These are phyloP conservation scores for Ispidina lecontei DNA, from an alignment of 2,797 vertebrate species.

Conservation along the genomic window DNA sequence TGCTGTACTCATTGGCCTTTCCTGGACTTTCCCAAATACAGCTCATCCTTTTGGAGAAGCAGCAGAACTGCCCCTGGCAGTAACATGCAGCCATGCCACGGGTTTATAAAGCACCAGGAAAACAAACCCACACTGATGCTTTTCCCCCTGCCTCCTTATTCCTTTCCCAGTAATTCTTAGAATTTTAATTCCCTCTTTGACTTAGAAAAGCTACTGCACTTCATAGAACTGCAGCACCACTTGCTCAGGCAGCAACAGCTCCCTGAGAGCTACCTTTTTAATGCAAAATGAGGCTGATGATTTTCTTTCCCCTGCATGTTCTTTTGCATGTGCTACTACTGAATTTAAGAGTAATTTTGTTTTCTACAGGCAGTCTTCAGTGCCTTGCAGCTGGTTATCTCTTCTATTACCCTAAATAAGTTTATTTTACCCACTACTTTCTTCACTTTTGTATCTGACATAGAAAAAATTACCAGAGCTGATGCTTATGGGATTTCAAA, in stretches of 20 bases:
- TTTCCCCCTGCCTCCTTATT: neutral
- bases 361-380: neutral
- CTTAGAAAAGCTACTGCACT: neutral
- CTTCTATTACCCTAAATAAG: neutral
- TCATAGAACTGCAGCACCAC: neutral
- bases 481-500: neutral
- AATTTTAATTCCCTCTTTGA: neutral
- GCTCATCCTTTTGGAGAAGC: neutral
- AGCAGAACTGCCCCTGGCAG: neutral
- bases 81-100: neutral
- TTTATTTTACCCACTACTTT: neutral
- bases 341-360: neutral
- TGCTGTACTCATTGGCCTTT: neutral
- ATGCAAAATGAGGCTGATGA: neutral
- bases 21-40: neutral
- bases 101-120: neutral
- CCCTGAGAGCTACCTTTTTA: neutral
- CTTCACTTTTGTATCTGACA: neutral
- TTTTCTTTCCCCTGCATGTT: neutral
- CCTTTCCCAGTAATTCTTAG: neutral
- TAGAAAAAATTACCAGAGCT: neutral
- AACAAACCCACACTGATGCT: neutral
- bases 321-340: neutral
- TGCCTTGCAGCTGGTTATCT: neutral
- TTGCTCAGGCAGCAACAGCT: neutral